Conservation (phyloP, 2,113 vertebrate genomes). For the Ancistrus triradiatus region DNA sequence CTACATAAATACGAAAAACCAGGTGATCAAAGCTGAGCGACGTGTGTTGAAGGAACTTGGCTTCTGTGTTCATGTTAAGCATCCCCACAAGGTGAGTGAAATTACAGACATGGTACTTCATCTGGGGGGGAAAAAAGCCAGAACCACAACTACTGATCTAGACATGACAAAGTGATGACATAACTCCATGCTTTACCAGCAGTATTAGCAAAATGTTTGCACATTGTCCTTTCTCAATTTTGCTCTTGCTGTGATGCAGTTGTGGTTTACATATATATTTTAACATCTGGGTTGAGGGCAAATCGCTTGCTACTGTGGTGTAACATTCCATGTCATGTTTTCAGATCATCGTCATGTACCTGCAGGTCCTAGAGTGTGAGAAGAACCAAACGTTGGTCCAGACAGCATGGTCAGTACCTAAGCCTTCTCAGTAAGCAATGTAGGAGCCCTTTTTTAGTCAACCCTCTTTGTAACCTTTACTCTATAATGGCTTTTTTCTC, state of each 20-base stretch:
- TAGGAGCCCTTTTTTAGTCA: slow-evolving; percentile 3
- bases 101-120: too few species aligned
- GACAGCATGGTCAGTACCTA: slow-evolving; percentile 93
- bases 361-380: slow-evolving; percentile 98
- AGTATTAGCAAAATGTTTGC: too few species aligned
- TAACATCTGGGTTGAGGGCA: too few species aligned
- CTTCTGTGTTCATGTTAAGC: slow-evolving; percentile 99
- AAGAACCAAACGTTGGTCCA: slow-evolving; percentile 97
- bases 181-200: too few species aligned
- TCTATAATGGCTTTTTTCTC: slow-evolving; percentile 25
- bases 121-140: too few species aligned
- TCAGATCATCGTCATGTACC: slow-evolving; percentile 97
- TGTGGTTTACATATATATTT: slow-evolving; percentile 25
- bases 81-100: slow-evolving; percentile 99
- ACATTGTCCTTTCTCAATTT: too few species aligned
- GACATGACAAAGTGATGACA: too few species aligned
- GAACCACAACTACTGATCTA: not conserved
- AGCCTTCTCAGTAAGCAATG: slow-evolving; percentile 40
- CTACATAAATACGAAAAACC: slow-evolving; percentile 99
- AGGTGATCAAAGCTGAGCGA: slow-evolving; percentile 99
- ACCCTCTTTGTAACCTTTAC: slow-evolving; percentile 7
- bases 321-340: slow-evolving; percentile 43
- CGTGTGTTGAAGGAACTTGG: slow-evolving; percentile 98
- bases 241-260: slow-evolving; percentile 1
- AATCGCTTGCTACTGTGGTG: not conserved